phyloP scores from a whole-genome alignment of 2,888 invertebrate species.

The Pteria penguin region DNA sequence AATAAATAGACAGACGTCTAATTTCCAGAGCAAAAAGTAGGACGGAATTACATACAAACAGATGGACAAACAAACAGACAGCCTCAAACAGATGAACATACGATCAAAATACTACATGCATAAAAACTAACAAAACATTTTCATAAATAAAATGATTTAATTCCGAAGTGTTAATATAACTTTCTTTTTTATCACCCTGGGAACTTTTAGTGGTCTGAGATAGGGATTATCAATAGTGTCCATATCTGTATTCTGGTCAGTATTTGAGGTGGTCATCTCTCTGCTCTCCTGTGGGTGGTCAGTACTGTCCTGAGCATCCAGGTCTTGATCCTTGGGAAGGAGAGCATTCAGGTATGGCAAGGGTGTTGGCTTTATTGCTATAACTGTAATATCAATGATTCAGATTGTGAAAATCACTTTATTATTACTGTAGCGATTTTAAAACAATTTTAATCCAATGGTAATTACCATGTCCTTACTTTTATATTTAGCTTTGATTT shows the following conservation, averaged over 20 bases:
- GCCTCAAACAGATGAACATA: too few species aligned
- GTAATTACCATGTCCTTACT: too few species aligned
- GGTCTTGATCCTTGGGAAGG: slow-evolving; percentile 95
- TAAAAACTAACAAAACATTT: too few species aligned
- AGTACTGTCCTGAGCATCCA: slow-evolving; percentile 87
- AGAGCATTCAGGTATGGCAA: slow-evolving; percentile 92
- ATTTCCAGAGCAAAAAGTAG: too few species aligned
- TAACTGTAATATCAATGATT: slow-evolving; percentile 84
- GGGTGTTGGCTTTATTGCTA: slow-evolving; percentile 89
- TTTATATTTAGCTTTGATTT: too few species aligned
- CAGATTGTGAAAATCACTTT: background rate
- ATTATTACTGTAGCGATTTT: background rate
- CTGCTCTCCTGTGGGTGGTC: slow-evolving; percentile 35
- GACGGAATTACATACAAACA: too few species aligned
- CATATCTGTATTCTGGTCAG: slow-evolving; percentile 63
- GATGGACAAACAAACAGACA: too few species aligned
- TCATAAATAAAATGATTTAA: too few species aligned
- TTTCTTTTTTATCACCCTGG: slow-evolving; percentile 59
- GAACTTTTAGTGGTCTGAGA: slow-evolving; percentile 82
- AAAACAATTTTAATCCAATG: too few species aligned
- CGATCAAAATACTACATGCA: too few species aligned
- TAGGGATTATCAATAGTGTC: slow-evolving; percentile 88
- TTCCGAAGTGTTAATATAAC: too few species aligned
- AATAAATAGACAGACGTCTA: too few species aligned
- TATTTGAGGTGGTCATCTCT: background rate